A percentile compares a stretch with the other conserved stretches of the same genome.
phyloP scores from a whole-genome alignment of 2,888 invertebrate genomes.

The Apamea monoglypha region DNA sequence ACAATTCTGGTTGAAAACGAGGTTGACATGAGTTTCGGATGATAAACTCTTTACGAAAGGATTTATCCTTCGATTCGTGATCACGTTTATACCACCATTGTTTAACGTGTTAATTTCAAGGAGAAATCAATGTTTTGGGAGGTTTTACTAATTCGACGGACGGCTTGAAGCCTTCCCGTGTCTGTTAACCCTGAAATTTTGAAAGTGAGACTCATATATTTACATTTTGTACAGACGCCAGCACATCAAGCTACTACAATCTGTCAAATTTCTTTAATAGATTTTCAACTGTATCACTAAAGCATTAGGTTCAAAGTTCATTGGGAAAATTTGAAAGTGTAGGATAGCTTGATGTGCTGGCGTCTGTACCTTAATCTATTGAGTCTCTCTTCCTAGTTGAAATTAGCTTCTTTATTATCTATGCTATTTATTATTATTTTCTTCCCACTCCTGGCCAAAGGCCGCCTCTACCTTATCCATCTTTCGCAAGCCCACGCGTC shows the following conservation, averaged over 20 bases:
- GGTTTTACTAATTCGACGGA: constrained; percentile 4
- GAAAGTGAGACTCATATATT: background rate
- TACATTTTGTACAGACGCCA: no score
- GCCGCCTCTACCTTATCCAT: background rate
- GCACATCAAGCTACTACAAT: no score
- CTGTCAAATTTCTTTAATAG: no score
- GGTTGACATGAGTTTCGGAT: constrained; percentile 69
- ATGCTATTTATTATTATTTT: no score
- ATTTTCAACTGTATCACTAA: no score
- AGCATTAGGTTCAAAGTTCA: no score
- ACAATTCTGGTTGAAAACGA: constrained; percentile 70
- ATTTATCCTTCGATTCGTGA: constrained; percentile 59
- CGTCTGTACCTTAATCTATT: no score
- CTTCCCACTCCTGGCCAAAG: background rate
- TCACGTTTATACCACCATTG: constrained; percentile 52
- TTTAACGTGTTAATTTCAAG: constrained; percentile 31
- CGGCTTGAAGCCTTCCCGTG: background rate
- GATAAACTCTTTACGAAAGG: constrained; percentile 50
- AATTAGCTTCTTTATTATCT: background rate
- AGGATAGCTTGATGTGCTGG: no score
- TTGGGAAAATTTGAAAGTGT: no score
- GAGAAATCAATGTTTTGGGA: constrained; percentile 8
- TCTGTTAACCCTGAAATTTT: background rate
- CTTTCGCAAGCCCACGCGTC: background rate
- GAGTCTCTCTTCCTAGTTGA: background rate